Conservation (phyloP, 2,797 vertebrate genomes). For the Morus bassanus region DNA sequence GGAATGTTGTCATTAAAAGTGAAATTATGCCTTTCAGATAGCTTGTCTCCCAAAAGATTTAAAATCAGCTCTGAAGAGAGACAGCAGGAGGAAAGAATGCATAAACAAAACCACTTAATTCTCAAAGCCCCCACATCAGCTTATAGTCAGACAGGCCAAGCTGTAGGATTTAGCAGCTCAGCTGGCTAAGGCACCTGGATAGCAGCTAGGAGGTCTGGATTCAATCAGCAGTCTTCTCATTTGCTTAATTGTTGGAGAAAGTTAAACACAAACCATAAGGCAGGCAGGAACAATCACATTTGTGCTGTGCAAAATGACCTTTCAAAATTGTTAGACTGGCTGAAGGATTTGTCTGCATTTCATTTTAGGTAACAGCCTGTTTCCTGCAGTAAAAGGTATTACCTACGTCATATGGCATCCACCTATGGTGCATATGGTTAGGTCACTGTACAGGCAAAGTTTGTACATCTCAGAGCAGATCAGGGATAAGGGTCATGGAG, state of each 20-base stretch:
- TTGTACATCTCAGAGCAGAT: not conserved
- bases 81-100: conserved; percentile 44
- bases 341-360: conserved; percentile 56
- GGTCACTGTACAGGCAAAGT: not conserved
- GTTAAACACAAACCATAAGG: conserved; percentile 58
- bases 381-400: not conserved
- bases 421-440: not conserved
- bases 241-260: conserved; percentile 63
- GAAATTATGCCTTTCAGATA: conserved; percentile 34
- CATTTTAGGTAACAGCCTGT: not conserved
- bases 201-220: conserved; percentile 43
- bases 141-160: conserved; percentile 60
- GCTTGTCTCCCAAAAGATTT: conserved; percentile 20
- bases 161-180: conserved; percentile 65
- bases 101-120: conserved; percentile 64
- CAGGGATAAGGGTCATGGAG: not conserved
- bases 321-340: not conserved
- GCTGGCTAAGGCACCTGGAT: conserved; percentile 60
- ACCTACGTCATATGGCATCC: not conserved
- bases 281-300: conserved; percentile 20
- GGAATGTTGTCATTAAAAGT: conserved; percentile 9
- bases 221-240: conserved; percentile 52
- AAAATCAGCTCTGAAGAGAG: conserved; percentile 25
- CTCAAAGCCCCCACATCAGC: conserved; percentile 58
- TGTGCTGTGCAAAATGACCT: conserved; percentile 20